These are phyloP conservation scores for Drosophila ezoana DNA, from an alignment of 2,888 invertebrate species.

Conservation along the genomic window DNA sequence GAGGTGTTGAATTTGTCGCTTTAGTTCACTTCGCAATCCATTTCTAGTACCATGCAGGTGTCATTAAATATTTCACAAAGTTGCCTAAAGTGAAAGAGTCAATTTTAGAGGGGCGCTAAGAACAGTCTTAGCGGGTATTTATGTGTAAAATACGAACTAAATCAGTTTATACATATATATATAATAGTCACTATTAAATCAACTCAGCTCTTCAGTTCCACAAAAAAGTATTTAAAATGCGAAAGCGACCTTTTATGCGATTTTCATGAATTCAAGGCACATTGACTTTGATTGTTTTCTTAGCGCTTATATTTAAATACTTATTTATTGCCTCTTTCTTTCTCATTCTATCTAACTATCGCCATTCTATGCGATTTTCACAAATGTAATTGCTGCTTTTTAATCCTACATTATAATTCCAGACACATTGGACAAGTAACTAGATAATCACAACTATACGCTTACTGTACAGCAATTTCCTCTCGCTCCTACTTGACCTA, in stretches of 20 bases:
- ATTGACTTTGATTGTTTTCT: no score
- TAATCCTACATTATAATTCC: neutral
- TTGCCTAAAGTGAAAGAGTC: conserved; percentile 14
- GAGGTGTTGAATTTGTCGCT: conserved; percentile 59
- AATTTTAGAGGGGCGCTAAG: conserved; percentile 1
- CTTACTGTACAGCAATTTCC: neutral
- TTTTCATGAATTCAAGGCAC: neutral
- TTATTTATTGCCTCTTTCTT: no score
- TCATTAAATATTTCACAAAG: conserved; percentile 27
- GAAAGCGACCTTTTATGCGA: neutral
- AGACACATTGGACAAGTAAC: no score
- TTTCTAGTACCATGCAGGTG: conserved; percentile 22
- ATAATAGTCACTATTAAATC: no score
- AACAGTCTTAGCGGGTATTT: neutral
- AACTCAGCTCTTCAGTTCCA: no score
- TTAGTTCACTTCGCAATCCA: conserved; percentile 16
- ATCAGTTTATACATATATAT: no score
- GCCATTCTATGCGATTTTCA: neutral
- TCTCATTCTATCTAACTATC: no score
- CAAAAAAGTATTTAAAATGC: neutral
- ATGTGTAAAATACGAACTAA: neutral
- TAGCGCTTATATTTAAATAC: no score
- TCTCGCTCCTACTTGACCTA: neutral
- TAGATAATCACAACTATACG: no score
- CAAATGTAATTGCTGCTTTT: neutral